phyloP scores from a whole-genome alignment of 2,113 vertebrate species.

The Megaceryle torquata region DNA sequence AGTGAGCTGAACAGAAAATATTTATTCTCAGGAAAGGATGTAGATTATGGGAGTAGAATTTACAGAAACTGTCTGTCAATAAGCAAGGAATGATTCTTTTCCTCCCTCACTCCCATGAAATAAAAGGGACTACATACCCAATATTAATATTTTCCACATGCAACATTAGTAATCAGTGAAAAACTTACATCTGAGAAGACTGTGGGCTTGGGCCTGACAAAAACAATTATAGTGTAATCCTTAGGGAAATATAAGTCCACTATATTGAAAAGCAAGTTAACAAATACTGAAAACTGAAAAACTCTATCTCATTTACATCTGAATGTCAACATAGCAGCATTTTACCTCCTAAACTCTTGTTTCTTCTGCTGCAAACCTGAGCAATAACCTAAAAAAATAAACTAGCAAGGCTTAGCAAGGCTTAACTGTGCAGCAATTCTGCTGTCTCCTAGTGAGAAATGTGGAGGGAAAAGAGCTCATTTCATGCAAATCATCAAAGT shows the following conservation, averaged over 20 bases:
- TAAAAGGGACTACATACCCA: not conserved
- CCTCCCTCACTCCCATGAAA: not conserved
- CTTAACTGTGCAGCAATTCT: not conserved
- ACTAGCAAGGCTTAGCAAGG: not conserved
- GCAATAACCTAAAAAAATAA: not conserved
- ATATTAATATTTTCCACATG: not conserved
- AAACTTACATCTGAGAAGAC: not conserved
- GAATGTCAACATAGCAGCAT: not conserved
- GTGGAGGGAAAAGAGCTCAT: rapidly evolving
- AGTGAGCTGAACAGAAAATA: not conserved
- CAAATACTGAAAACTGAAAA: not conserved
- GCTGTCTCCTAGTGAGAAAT: not conserved
- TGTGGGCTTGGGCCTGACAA: not conserved
- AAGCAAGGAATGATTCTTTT: not conserved
- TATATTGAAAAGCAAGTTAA: not conserved
- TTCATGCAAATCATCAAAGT: not conserved
- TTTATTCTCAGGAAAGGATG: not conserved
- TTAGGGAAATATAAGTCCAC: not conserved
- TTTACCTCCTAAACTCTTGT: not conserved
- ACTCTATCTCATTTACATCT: not conserved
- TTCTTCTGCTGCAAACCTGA: not conserved
- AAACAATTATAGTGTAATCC: not conserved
- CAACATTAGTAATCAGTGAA: not conserved
- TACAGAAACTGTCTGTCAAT: not conserved
- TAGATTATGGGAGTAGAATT: not conserved